Base-by-base conservation (phyloP, 2,888 invertebrate genomes). In the Seladonia tumulorum region DNA sequence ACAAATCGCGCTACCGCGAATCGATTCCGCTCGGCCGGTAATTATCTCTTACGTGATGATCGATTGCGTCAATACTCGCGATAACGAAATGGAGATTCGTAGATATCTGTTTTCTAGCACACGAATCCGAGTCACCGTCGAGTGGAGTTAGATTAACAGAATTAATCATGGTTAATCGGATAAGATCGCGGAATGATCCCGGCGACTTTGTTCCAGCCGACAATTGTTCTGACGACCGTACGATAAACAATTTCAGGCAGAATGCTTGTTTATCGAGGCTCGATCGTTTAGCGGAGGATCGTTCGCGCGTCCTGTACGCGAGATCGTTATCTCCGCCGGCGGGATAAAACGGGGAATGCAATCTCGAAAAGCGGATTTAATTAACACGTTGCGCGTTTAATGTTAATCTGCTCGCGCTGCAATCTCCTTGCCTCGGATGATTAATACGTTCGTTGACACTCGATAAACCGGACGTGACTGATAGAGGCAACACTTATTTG, bases 381-480 rank as follows among this genome's bases (percentile, higher is more conserved):
- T 78, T 78, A 78, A 70, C 57, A 57, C 42, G 22, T 3, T 70
- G 47, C 25, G 18, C 22, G 70, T 70, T 70, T 53, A 71, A 78
- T 22, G 68, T 25, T 53, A 71, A 78, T 78, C 63, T 63, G n/a
- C 2, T 45, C 57, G 66, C 4, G 70, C 53, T 16, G 49, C 29
- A 63, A 83, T 75, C 68, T 45, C 29, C 49, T 53, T 42, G 49
- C 29, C 57, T 12, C 25, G 66, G 75, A 42, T 75, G 80, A 80
- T 83, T 85, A 83, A 79, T 57, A n/a, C 72, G 29, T 76, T 49
- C 39, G 66, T 39, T 79, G 73, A 53, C 60, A 76, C 16, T 25
- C 74, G 78, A 71, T 71, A 57, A 47, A 57, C 25, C 42, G 53
- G 35, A 63, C 35, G 42, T 53, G 39, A 70, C 45, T 60, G 70